Percentiles rank a stretch among this genome's conserved stretches.
These are phyloP conservation scores for Tiliacea aurago DNA, from an alignment of 2,888 invertebrate genomes.

Conservation along the genomic window DNA sequence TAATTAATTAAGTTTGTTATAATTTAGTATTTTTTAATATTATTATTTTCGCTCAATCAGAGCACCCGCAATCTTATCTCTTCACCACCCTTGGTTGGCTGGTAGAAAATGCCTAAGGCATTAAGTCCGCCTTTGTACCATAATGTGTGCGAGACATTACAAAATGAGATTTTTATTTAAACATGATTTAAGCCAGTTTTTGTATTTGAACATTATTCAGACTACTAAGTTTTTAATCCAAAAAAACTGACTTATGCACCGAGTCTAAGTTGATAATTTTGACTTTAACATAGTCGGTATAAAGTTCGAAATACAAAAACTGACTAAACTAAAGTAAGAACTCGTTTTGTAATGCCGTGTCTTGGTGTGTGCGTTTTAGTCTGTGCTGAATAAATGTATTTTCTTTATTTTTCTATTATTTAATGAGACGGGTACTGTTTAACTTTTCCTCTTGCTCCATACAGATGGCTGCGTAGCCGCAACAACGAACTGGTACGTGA, in stretches of 20 bases:
- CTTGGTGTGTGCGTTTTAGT: neutral
- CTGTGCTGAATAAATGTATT: neutral
- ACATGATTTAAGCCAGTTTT: neutral
- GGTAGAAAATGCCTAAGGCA: too few species aligned
- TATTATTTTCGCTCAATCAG: too few species aligned
- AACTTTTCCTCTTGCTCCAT: neutral
- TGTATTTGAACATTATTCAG: neutral
- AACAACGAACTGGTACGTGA: slow-evolving; percentile 89
- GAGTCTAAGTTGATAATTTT: neutral
- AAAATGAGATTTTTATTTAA: neutral
- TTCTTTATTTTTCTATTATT: too few species aligned
- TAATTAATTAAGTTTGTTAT: too few species aligned
- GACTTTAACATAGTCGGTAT: neutral
- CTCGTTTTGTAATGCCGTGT: neutral
- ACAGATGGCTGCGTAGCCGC: slow-evolving; percentile 92
- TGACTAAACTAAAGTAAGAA: neutral
- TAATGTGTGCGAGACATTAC: too few species aligned
- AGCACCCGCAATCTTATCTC: too few species aligned
- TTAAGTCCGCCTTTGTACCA: too few species aligned
- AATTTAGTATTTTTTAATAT: too few species aligned
- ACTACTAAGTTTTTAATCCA: neutral
- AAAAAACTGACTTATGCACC: neutral
- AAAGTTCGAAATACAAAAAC: neutral
- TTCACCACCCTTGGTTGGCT: too few species aligned
- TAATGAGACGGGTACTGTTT: too few species aligned